Conservation (phyloP, 2,888 invertebrate genomes). For the Galerucella nymphaeae region DNA sequence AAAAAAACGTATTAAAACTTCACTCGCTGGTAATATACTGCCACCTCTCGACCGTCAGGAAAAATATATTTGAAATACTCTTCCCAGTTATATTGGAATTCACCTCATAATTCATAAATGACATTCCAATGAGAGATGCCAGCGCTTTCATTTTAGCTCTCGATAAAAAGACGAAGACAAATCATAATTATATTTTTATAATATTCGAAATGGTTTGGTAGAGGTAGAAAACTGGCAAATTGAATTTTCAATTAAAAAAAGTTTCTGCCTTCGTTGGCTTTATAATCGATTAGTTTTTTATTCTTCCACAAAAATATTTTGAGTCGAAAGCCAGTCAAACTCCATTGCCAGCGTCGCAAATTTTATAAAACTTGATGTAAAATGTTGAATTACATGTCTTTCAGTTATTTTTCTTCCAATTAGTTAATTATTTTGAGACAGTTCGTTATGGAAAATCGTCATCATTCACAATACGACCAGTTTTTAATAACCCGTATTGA, state of each 20-base stretch:
- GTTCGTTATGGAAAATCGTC: too few relatives aligned
- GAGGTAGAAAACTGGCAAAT: slow-evolving; percentile 1
- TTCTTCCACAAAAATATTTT: too few relatives aligned
- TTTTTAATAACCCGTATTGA: too few relatives aligned
- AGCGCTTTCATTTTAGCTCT: slow-evolving; percentile 19
- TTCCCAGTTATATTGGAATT: slow-evolving; percentile 27
- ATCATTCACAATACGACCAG: too few relatives aligned
- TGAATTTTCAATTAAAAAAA: slow-evolving; percentile 3
- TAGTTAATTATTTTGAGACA: too few relatives aligned
- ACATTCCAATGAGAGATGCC: slow-evolving; percentile 25
- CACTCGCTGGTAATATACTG: not conserved
- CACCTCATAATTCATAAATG: slow-evolving; percentile 31
- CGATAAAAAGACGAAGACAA: slow-evolving; percentile 18
- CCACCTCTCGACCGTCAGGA: slow-evolving; percentile 5
- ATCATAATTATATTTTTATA: slow-evolving; percentile 28
- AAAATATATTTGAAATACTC: slow-evolving; percentile 31
- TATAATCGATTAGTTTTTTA: not conserved
- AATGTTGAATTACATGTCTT: too few relatives aligned
- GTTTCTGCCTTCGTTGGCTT: not conserved
- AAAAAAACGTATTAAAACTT: not conserved
- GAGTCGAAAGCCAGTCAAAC: too few relatives aligned
- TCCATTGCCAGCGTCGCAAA: too few relatives aligned
- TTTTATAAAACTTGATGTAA: too few relatives aligned
- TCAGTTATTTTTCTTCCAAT: too few relatives aligned
- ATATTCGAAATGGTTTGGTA: slow-evolving; percentile 8